These are phyloP conservation scores for Mizuhopecten yessoensis DNA, from an alignment of 1,140 invertebrate genomes.

Conservation along the genomic window DNA sequence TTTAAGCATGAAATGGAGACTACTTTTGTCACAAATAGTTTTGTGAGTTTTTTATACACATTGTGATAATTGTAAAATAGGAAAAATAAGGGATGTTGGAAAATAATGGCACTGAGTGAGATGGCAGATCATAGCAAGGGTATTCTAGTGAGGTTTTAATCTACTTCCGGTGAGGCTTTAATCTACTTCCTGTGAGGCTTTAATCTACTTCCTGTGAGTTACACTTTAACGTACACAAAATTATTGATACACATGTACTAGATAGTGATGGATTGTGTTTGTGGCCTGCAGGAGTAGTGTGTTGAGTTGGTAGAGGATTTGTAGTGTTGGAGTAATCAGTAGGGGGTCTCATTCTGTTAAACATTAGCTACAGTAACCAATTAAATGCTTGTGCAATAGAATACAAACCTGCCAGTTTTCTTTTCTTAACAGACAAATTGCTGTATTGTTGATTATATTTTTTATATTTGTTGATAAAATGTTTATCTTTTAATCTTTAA, in stretches of 20 bases:
- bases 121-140: too few species aligned
- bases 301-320: neutral
- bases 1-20: too few species aligned
- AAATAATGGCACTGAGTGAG: too few species aligned
- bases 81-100: too few species aligned
- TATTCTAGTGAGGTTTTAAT: too few species aligned
- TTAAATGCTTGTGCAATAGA: constrained; percentile 34
- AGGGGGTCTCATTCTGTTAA: neutral
- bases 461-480: neutral
- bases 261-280: neutral
- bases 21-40: too few species aligned
- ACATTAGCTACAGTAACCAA: neutral
- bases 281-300: neutral
- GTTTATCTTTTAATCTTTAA: neutral
- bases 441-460: neutral
- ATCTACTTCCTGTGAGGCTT: too few species aligned
- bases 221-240: neutral
- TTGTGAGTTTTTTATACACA: too few species aligned
- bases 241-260: neutral
- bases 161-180: too few species aligned
- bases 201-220: too few species aligned
- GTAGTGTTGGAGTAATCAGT: neutral
- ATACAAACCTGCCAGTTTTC: neutral
- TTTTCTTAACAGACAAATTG: neutral
- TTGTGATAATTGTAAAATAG: too few species aligned